Percentiles rank a stretch among this genome's conserved stretches.
Evolutionary conservation across 2,113 vertebrate genomes (phyloP).

Genomic region (Zapornia atra): DNA sequence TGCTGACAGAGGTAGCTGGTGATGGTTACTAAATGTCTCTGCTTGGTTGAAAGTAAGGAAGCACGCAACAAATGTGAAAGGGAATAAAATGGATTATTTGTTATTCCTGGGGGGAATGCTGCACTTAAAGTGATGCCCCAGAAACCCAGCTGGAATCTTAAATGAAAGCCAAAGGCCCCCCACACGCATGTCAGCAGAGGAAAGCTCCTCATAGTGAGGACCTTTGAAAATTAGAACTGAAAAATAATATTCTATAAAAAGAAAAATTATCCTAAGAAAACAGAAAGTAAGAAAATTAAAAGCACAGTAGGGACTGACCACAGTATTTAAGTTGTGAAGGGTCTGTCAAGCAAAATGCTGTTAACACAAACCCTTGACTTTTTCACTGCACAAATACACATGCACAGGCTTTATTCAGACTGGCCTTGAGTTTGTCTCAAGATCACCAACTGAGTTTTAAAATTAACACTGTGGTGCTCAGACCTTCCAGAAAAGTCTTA

Average conservation of each 20-base stretch:
- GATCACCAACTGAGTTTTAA: constrained; percentile 43
- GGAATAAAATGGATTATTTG: constrained; percentile 44
- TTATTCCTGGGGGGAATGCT: constrained; percentile 45
- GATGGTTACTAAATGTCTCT: constrained; percentile 10
- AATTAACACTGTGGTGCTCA: constrained; percentile 16
- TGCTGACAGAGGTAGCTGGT: constrained; percentile 14
- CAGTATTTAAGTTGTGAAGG: neutral
- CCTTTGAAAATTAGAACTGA: constrained; percentile 65
- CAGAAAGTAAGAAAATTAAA: constrained; percentile 41
- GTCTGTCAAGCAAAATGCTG: neutral
- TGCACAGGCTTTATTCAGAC: neutral
- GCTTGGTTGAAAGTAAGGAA: constrained; percentile 35
- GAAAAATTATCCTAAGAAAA: constrained; percentile 35
- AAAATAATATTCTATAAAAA: constrained; percentile 54
- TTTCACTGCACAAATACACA: constrained; percentile 14
- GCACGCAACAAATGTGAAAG: constrained; percentile 32
- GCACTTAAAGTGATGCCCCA: constrained; percentile 48
- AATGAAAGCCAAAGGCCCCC: constrained; percentile 51
- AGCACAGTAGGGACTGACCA: neutral
- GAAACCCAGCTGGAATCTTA: constrained; percentile 65
- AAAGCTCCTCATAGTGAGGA: constrained; percentile 29
- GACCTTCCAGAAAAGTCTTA: neutral
- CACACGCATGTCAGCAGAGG: constrained; percentile 42
- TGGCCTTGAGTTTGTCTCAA: neutral
- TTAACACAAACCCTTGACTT: constrained; percentile 1